Base-by-base conservation (phyloP, 2,888 invertebrate genomes). In the Ephialtes manifestator region DNA sequence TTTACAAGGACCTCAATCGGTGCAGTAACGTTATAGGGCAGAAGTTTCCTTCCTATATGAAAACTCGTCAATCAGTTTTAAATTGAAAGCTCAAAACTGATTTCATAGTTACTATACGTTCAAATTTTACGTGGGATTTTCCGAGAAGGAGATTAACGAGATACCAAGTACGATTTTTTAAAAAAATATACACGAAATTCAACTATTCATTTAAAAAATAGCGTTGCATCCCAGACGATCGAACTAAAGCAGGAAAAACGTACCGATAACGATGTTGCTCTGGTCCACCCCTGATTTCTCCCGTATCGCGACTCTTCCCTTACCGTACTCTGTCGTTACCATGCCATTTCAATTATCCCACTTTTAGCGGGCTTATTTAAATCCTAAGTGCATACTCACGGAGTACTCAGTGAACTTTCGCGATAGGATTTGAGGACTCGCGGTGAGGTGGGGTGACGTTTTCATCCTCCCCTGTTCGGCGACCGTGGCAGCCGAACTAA, bases 341-440 rank as follows among this genome's bases (percentile, higher is more conserved):
- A 67, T 88, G 88, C 89, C 89, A 90, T 90, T 92, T 90, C 90
- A 92, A 91, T 92, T 91, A 92, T 91, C 92, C 89, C 91, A 91
- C 90, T 91, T 91, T 90, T 90, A 90, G 90, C 88, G 88, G 88
- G 91, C 90, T 92, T 92, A 91, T 91, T 92, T 90, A 90, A 92
- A 92, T 92, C 91, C 91, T 90, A 91, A 92, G 91, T 90, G 91
- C 92, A 91, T 83, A 89, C 89, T 89, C 89, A 84, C 89, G 65
- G 78, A 83, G 71, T 81, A 79, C 82, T 85, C 76, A 48, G 58
- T 67, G 80, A 79, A 76, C 63, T 76, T 71, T 79, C 71, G 60
- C 65, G 63, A 63, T 39, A 72, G 84, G 76, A 84, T 76, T 75
- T 81, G 63, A 67, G 31, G 75, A 80, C 58, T 68, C 71, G 67